Conservation (phyloP, 2,113 vertebrate species). For the Ochotona curzoniae region DNA sequence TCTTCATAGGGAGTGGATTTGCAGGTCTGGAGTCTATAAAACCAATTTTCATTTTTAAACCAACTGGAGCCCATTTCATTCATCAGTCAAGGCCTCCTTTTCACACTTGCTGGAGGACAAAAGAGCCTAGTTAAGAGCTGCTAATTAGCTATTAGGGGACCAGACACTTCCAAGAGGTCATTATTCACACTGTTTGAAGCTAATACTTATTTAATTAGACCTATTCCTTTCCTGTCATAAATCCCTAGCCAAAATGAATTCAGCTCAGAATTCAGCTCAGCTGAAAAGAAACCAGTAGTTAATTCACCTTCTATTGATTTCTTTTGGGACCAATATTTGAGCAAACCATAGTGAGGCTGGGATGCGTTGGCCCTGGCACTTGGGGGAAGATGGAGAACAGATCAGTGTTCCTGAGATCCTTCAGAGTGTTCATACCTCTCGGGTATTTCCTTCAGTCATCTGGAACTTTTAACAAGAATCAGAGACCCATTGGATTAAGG, state of each 20-base stretch:
- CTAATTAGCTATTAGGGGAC: conserved; percentile 81
- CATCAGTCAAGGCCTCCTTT: conserved; percentile 62
- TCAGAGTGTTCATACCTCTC: too few relatives aligned
- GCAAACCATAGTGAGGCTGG: background rate
- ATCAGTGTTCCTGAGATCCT: background rate
- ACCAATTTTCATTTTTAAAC: conserved; percentile 75
- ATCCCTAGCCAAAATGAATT: conserved; percentile 75
- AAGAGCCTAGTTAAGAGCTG: conserved; percentile 71
- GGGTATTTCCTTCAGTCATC: background rate
- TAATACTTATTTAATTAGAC: conserved; percentile 75
- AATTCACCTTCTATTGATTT: conserved; percentile 55
- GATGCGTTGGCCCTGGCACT: background rate
- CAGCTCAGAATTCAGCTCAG: conserved; percentile 52
- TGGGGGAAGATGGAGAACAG: background rate
- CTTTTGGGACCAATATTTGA: conserved; percentile 36
- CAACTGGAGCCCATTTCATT: conserved; percentile 52
- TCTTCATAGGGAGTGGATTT: background rate
- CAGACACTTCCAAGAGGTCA: conserved; percentile 70
- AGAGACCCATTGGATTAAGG: background rate
- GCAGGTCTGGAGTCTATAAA: conserved; percentile 56
- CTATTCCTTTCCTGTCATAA: conserved; percentile 75
- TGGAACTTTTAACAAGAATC: background rate
- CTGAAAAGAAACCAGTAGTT: conserved; percentile 64
- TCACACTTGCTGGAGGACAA: conserved; percentile 76
- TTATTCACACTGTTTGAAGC: conserved; percentile 79